Conservation (phyloP, 2,797 vertebrate species). For the Aldrovandia affinis region DNA sequence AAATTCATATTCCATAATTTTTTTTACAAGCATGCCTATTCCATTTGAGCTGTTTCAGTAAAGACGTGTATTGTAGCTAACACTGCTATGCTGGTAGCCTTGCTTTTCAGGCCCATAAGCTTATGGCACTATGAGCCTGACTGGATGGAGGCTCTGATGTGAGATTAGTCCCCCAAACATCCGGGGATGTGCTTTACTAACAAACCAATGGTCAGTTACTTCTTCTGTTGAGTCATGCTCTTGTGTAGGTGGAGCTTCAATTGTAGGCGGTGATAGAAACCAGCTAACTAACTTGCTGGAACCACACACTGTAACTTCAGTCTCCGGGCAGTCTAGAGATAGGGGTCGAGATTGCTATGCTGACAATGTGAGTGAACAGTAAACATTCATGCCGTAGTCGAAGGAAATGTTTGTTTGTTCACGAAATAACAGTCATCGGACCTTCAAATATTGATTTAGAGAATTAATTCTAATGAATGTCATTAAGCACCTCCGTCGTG, state of each 20-base stretch:
- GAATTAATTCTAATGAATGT: slow-evolving; percentile 72
- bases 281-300: too few relatives aligned
- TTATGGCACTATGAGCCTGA: neutral
- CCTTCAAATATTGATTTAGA: slow-evolving; percentile 66
- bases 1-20: slow-evolving; percentile 60
- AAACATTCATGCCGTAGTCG: neutral
- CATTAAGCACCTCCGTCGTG: slow-evolving; percentile 45
- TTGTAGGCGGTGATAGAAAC: too few relatives aligned
- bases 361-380: neutral
- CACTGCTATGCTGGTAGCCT: slow-evolving; percentile 25
- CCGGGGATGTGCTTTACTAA: neutral
- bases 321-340: neutral
- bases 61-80: too few relatives aligned
- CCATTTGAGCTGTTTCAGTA: too few relatives aligned
- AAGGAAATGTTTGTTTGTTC: neutral
- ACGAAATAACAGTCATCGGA: slow-evolving; percentile 52
- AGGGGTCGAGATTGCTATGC: neutral
- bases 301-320: neutral
- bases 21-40: slow-evolving; percentile 17
- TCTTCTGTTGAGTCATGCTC: neutral
- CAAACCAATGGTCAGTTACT: neutral
- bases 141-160: neutral
- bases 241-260: neutral
- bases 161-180: neutral
- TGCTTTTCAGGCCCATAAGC: neutral